Percentiles rank a stretch among this genome's conserved stretches.
phyloP scores from a whole-genome alignment of 2,888 invertebrate species.

The Hypolimnas misippus region DNA sequence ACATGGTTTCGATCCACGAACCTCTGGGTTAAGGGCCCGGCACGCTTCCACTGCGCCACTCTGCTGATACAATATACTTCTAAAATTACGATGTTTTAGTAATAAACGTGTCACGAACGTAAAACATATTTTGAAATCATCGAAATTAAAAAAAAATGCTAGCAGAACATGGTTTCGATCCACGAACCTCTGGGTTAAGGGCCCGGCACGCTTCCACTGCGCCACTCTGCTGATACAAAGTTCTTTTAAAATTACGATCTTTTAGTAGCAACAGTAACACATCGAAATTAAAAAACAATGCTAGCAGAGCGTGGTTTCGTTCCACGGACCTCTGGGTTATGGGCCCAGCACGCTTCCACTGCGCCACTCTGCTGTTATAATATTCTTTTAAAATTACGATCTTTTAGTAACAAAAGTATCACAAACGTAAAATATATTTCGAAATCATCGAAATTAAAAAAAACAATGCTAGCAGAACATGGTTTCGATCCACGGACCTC shows the following conservation, averaged over 20 bases:
- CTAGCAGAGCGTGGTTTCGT: slow-evolving; percentile 94
- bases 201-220: slow-evolving; percentile 88
- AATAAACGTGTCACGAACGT: not conserved
- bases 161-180: no score
- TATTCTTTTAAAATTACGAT: no score
- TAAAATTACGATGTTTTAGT: not conserved
- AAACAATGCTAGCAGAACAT: slow-evolving; percentile 90
- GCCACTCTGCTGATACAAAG: not conserved
- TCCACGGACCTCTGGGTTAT: slow-evolving; percentile 96
- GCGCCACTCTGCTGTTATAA: slow-evolving; percentile 94
- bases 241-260: no score
- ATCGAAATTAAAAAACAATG: no score
- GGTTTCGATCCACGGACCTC: slow-evolving; percentile 96
- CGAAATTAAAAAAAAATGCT: no score
- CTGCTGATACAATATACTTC: slow-evolving; percentile 74
- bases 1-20: slow-evolving; percentile 96
- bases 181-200: slow-evolving; percentile 96
- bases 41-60: slow-evolving; percentile 94
- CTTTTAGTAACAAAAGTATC: no score
- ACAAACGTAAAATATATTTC: no score
- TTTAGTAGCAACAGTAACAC: no score
- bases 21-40: slow-evolving; percentile 95
- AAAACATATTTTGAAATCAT: no score
- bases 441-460: no score
- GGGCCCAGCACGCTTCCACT: slow-evolving; percentile 93